Evolutionary conservation across 1,140 invertebrate species (phyloP), one percentile per base, ranked within the genome.

Genomic region (Heliconius himera): DNA sequence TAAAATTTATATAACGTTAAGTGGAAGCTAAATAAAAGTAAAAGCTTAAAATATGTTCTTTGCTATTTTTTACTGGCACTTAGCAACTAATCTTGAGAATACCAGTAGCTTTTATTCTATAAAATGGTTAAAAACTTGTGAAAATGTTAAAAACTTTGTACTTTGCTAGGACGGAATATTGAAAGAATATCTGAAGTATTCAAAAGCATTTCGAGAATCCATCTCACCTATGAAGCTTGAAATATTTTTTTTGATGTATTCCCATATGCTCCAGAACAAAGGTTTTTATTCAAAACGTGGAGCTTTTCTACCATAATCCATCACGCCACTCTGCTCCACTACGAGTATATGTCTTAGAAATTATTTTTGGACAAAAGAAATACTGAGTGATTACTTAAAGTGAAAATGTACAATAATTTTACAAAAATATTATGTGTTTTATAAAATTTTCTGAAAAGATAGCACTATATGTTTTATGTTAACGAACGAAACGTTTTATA

Each of bases 261-360:
- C 60, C 60, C 60, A 66, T 41, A 70, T 79, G 73, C 9, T 51
- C 33, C 22, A 60, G 41, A 79, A 79, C 78, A 76, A 79, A 75
- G 73, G 60, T 33, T 46, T 71, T 29, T 70, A 56, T 70, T 41
- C 33, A 46, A 75, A 54, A 26, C 26, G 56, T 51, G 72, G 8
- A 46, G 73, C 60, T 79, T 74, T 70, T 79, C 73, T 46, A 60
- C 66, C 78, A 76, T 76, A 79, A 79, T 79, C 78, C 66, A 79
- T 79, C 78, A 79, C 26, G 73, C 60, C 22, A 75, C 73, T 72
- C 78, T 56, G 20, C 60, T 70, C 46, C 72, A 49, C 51, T 79
- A 72, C 33, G 22, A 66, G 26, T 66, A 70, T 51, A 51, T 38
- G 60, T 79, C 78, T 79, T 72, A 79, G 78, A 79, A 76, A 66